Evolutionary conservation across 2,888 invertebrate species (phyloP).

Genomic region (Thereva nobilitata): DNA sequence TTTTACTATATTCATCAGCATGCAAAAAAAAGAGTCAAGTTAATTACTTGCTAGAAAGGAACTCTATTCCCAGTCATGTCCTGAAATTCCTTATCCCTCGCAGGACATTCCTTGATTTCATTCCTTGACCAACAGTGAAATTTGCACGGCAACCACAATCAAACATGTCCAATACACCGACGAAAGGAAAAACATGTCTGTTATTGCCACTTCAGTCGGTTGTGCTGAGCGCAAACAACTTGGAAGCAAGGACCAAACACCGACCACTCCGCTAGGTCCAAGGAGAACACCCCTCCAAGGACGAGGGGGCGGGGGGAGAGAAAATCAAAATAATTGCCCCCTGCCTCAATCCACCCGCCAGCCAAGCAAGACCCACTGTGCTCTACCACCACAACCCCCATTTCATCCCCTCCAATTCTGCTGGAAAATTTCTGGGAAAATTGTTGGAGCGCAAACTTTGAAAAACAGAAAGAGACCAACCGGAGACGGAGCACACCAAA

Average conservation of each 20-base stretch:
- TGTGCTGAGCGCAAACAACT: no score
- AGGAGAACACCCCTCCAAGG: background rate
- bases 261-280: background rate
- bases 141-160: constrained; percentile 2
- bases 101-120: constrained; percentile 7
- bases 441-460: constrained; percentile 18
- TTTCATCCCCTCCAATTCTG: background rate
- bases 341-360: constrained; percentile 10
- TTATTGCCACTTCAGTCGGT: no score
- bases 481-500: constrained; percentile 17
- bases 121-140: constrained; percentile 22
- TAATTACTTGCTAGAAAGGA: background rate
- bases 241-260: background rate
- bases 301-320: constrained; percentile 2
- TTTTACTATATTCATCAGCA: no score
- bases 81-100: constrained; percentile 17
- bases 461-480: constrained; percentile 28
- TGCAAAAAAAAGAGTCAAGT: no score
- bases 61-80: constrained; percentile 21
- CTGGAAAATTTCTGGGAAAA: constrained; percentile 29
- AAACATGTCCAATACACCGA: no score
- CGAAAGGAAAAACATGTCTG: no score
- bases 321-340: constrained; percentile 27
- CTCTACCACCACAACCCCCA: background rate
- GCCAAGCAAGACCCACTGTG: background rate